Percentiles rank a stretch among this genome's conserved stretches.
phyloP scores from a whole-genome alignment of 2,113 vertebrate genomes.

The Channa argus region DNA sequence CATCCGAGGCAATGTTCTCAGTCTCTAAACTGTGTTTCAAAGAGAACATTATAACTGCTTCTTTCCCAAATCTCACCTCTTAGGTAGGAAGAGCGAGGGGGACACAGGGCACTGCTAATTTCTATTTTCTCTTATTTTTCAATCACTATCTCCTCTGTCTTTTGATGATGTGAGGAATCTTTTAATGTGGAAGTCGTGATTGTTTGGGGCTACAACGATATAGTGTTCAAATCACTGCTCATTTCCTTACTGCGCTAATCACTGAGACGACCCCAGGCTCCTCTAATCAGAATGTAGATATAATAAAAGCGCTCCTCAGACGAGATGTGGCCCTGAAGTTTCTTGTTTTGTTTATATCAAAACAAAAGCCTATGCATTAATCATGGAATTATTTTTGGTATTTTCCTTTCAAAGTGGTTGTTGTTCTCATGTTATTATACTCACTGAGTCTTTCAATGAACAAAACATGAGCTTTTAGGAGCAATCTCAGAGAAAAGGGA shows the following conservation, averaged over 20 bases:
- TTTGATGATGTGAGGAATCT: conserved; percentile 39
- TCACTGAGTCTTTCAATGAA: conserved; percentile 14
- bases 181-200: conserved; percentile 42
- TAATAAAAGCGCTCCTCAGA: conserved; percentile 35
- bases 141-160: conserved; percentile 23
- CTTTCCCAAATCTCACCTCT: conserved; percentile 22
- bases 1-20: conserved; percentile 33
- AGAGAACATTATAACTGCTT: conserved; percentile 31
- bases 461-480: conserved; percentile 14
- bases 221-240: conserved; percentile 45
- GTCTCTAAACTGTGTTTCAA: conserved; percentile 33
- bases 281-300: conserved; percentile 47
- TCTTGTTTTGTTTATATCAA: conserved; percentile 19
- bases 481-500: conserved; percentile 21
- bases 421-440: conserved; percentile 18
- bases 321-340: conserved; percentile 42
- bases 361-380: conserved; percentile 56
- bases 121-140: conserved; percentile 29
- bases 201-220: conserved; percentile 38
- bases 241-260: conserved; percentile 57
- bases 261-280: conserved; percentile 29
- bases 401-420: conserved; percentile 35
- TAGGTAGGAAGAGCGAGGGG: not conserved
- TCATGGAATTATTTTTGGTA: conserved; percentile 48
- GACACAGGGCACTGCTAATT: conserved; percentile 20